Conservation (phyloP, 2,888 invertebrate species). For the Dione juno region DNA sequence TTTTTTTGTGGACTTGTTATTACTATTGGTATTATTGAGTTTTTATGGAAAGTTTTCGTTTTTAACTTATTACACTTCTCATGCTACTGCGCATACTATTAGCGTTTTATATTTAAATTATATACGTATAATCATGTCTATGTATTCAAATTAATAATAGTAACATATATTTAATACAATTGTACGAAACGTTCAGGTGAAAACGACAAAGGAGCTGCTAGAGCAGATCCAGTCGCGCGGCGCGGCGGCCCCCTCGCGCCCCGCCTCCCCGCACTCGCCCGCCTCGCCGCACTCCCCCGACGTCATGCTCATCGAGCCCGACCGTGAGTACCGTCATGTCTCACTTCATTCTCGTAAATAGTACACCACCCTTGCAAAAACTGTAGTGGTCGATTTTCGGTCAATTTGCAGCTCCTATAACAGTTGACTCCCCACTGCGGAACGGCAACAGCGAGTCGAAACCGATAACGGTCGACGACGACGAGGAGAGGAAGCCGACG, state of each 20-base stretch:
- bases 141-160: too few relatives aligned
- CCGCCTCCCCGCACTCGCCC: slow-evolving; percentile 51
- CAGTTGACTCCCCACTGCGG: slow-evolving; percentile 69
- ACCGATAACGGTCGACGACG: slow-evolving; percentile 29
- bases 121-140: too few relatives aligned
- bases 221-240: slow-evolving; percentile 88
- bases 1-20: too few relatives aligned
- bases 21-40: too few relatives aligned
- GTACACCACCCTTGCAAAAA: neutral
- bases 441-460: slow-evolving; percentile 59
- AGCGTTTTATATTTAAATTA: too few relatives aligned
- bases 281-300: slow-evolving; percentile 65
- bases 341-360: neutral
- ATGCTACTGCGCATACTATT: too few relatives aligned
- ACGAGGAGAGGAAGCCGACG: slow-evolving; percentile 33
- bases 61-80: too few relatives aligned
- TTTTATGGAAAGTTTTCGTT: too few relatives aligned
- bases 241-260: slow-evolving; percentile 50
- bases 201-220: slow-evolving; percentile 89
- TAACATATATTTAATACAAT: too few relatives aligned
- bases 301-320: slow-evolving; percentile 76
- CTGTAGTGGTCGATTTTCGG: neutral
- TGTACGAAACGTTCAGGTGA: slow-evolving; percentile 64
- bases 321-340: slow-evolving; percentile 53
- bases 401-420: slow-evolving; percentile 56